Conservation (phyloP, 2,113 vertebrate species). For the Larimichthys polyactis region DNA sequence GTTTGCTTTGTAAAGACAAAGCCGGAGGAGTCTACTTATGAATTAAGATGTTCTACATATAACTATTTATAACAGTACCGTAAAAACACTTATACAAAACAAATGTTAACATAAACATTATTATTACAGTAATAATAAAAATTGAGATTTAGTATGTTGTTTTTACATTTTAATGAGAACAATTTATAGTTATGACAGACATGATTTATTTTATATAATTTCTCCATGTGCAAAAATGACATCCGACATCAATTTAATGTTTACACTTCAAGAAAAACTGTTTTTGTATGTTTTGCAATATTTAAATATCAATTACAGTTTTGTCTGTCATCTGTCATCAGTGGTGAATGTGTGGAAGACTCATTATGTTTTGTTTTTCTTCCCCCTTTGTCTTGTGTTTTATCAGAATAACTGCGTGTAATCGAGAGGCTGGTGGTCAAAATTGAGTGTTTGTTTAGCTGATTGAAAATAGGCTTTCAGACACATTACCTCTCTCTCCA, state of each 20-base stretch:
- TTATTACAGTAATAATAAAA: slow-evolving; percentile 67
- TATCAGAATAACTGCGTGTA: slow-evolving; percentile 14
- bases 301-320: slow-evolving; percentile 74
- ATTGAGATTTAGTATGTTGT: slow-evolving; percentile 73
- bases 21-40: slow-evolving; percentile 67
- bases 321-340: slow-evolving; percentile 62
- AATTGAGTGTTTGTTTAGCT: slow-evolving; percentile 15
- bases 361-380: slow-evolving; percentile 35
- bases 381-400: slow-evolving; percentile 9
- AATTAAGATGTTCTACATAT: slow-evolving; percentile 72
- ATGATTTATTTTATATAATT: slow-evolving; percentile 80
- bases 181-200: slow-evolving; percentile 78
- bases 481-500: slow-evolving; percentile 39
- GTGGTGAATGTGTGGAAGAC: slow-evolving; percentile 56
- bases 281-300: slow-evolving; percentile 76
- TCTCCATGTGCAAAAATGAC: slow-evolving; percentile 73
- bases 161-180: slow-evolving; percentile 80
- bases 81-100: slow-evolving; percentile 81
- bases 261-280: slow-evolving; percentile 75
- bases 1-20: slow-evolving; percentile 74
- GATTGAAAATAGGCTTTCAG: slow-evolving; percentile 31
- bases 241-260: slow-evolving; percentile 75
- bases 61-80: slow-evolving; percentile 85
- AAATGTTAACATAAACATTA: slow-evolving; percentile 76
- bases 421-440: slow-evolving; percentile 12